Evolutionary conservation across 1,140 invertebrate genomes (phyloP), one percentile per base, ranked within the genome.

Genomic region (Musca domestica): DNA sequence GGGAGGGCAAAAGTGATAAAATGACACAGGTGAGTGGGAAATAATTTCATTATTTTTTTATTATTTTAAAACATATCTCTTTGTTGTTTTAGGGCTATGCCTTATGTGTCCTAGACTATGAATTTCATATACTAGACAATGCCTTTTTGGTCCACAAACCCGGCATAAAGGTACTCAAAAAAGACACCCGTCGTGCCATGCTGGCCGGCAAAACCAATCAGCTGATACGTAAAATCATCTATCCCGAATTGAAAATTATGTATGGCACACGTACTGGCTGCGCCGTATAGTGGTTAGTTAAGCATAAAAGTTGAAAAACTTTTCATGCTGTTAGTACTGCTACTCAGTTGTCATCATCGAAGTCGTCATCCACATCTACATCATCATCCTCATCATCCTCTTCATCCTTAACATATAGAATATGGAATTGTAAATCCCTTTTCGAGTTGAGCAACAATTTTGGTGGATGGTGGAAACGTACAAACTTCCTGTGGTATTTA

Each of bases 1-100:
- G 93, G 93, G 92, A 95, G 77, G 93, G 93, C 61, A 93, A 92
- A 82, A 93, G 92, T 80, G 92, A 95, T 81, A 95, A 95, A 85
- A 96, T 96, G 95, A 94, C 93, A 46, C 95, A 96, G 89, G 93
- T 95, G 75, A 81, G 67, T 51, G 46, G 64, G 6, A 66, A 4
- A 22, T 14, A 49, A 27, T 27, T 48, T 14, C 1, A 70, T 54
- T 1, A 6, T 22, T 0, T 15, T 30, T n/a, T 10, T 14, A 15
- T n/a, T n/a, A 20, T 23, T 41, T 25, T 0, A 64, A 63, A 56
- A 34, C 27, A 71, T 63, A 46, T 67, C 34, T 67, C 76, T 73
- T 74, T 70, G 67, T 72, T 70, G 69, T 86, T 85, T 22, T 83
- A 95, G 92, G 93, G 92, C 69, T 95, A 95, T 81, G 87, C 91